Conservation (phyloP, 2,113 vertebrate genomes). For the Rhizomys pruinosus region DNA sequence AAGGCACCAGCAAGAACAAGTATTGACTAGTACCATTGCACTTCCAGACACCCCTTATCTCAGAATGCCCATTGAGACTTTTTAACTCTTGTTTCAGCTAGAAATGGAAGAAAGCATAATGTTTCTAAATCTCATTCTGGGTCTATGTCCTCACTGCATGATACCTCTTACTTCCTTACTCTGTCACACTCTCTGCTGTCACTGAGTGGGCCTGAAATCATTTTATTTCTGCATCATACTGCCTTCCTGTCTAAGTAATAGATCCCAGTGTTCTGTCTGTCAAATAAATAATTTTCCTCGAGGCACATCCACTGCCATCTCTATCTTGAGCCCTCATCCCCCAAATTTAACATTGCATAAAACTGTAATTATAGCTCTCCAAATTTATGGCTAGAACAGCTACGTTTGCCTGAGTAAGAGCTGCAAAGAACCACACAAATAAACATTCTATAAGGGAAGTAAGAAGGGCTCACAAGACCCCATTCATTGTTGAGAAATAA, state of each 20-base stretch:
- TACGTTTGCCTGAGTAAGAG: background rate
- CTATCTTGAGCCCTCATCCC: background rate
- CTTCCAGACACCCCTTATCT: background rate
- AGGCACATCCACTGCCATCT: background rate
- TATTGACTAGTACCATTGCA: background rate
- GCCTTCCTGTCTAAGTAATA: no score
- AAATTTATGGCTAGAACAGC: background rate
- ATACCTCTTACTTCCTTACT: background rate
- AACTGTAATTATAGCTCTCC: background rate
- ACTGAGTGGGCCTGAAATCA: background rate
- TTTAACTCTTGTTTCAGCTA: background rate
- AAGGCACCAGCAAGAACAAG: background rate
- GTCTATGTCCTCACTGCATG: background rate
- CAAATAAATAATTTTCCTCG: background rate
- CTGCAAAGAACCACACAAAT: no score
- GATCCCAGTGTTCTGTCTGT: background rate
- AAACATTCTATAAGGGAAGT: background rate
- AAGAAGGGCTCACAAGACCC: background rate
- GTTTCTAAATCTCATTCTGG: background rate
- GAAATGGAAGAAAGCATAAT: background rate
- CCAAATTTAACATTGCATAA: background rate
- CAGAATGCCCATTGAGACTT: background rate
- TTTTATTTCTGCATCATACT: no score
- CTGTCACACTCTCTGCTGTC: background rate
- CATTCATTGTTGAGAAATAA: background rate